Base-by-base conservation (phyloP, 2,113 vertebrate genomes). In the Polypterus bichir region DNA sequence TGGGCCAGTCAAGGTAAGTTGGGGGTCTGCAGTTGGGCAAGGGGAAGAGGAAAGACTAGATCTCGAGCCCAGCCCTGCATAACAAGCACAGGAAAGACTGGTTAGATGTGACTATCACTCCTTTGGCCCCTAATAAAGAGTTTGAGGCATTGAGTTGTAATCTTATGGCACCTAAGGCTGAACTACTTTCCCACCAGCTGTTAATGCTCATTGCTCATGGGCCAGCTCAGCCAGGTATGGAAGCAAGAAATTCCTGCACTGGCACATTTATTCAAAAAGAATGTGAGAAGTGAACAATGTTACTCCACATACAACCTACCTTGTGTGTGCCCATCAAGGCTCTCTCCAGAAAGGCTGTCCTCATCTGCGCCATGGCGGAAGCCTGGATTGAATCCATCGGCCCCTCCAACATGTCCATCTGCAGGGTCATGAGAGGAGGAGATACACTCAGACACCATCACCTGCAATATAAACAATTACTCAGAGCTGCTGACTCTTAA, bases 301-400 rank as follows among this genome's bases (percentile, higher is more conserved):
- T 7, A 46, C 49, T 9, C 46, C 7, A 67, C 44, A 58, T 45
- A 45, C 68, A 63, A 65, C 77, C 75, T 71, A 97, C 94, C 92
- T 68, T 92, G 92, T 67, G 88, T 79, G 61, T 86, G 84, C 54
- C 92, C 87, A 3, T 95, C 92, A 3, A 91, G 76, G 73, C 88
- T 97, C 68, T 96, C 93, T 64, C 90, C 86, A 0, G 93, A 97
- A 57, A 92, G 76, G 0, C 87, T 86, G 72, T 97, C 92, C 9
- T 97, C 94, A 11, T 97, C 92, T 46, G 83, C 71, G 64, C 80
- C 79, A 45, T 68, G 57, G 45, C 63, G 59, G 52, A 52, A 62
- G 48, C 76, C 73, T 59, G 74, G 89, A 76, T 52, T 81, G 74
- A 68, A 64, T n/a, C 64, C 60, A 59, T 85, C 83, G 0, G 74